Conservation (phyloP, 2,113 vertebrate genomes). For the Ochotona princeps region DNA sequence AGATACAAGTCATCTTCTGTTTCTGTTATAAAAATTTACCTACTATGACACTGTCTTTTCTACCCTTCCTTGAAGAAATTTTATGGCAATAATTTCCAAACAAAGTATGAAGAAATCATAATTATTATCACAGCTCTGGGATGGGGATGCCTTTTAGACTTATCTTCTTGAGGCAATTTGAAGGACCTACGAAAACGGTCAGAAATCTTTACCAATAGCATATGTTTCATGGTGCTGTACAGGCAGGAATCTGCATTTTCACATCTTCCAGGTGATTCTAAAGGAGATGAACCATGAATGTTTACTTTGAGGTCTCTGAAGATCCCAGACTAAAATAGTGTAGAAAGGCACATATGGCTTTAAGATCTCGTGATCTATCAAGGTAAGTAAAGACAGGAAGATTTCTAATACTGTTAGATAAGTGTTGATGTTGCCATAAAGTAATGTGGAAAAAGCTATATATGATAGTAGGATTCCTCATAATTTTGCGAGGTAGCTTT, state of each 20-base stretch:
- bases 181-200: background rate
- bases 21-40: slow-evolving; percentile 2
- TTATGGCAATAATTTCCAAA: background rate
- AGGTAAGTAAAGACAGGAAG: background rate
- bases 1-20: background rate
- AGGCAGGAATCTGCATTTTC: background rate
- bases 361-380: background rate
- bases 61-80: background rate
- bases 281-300: background rate
- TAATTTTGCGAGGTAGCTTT: background rate
- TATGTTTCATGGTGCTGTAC: background rate
- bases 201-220: slow-evolving; percentile 9
- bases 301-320: background rate
- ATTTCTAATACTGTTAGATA: background rate
- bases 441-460: background rate
- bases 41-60: background rate
- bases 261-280: background rate
- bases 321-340: background rate
- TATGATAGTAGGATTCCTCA: background rate
- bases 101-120: background rate
- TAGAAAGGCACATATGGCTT: background rate
- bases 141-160: background rate
- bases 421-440: background rate
- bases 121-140: background rate
- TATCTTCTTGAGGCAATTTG: background rate